Percentiles rank a stretch among this genome's conserved stretches.
These are phyloP conservation scores for Meda fulgida DNA, from an alignment of 2,797 vertebrate species.

Conservation along the genomic window DNA sequence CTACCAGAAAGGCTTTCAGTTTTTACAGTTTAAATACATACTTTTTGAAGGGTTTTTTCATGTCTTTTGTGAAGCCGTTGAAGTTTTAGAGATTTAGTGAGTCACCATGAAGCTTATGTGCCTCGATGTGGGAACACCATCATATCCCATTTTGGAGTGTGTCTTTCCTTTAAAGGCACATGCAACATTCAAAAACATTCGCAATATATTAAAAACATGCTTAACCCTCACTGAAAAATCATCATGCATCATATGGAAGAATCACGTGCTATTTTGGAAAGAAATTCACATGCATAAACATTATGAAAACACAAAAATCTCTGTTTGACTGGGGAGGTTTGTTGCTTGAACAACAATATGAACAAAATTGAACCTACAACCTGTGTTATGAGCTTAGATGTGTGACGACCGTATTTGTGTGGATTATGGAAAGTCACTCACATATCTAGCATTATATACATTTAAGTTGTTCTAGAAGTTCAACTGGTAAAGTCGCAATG, in stretches of 20 bases:
- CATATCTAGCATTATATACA: too few species aligned
- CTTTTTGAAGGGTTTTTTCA: neutral
- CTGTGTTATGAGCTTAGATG: too few species aligned
- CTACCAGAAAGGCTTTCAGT: constrained; percentile 19
- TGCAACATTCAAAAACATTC: neutral
- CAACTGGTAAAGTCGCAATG: neutral
- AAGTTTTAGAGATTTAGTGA: constrained; percentile 1
- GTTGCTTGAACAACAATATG: too few species aligned
- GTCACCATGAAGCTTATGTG: neutral
- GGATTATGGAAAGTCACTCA: too few species aligned
- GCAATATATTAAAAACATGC: neutral
- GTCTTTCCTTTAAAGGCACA: neutral
- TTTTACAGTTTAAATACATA: constrained; percentile 1
- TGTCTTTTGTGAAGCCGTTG: neutral
- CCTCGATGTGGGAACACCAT: neutral
- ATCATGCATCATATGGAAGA: neutral
- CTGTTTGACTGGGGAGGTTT: too few species aligned
- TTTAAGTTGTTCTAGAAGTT: too few species aligned
- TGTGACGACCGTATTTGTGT: too few species aligned
- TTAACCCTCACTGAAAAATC: neutral
- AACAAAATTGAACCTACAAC: too few species aligned
- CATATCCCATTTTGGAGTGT: neutral
- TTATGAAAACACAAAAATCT: too few species aligned
- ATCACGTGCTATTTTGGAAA: neutral
- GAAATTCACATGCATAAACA: too few species aligned